phyloP scores from a whole-genome alignment of 37 sponge, comb jelly and placozoan genomes.

The Beroe forskalii region DNA sequence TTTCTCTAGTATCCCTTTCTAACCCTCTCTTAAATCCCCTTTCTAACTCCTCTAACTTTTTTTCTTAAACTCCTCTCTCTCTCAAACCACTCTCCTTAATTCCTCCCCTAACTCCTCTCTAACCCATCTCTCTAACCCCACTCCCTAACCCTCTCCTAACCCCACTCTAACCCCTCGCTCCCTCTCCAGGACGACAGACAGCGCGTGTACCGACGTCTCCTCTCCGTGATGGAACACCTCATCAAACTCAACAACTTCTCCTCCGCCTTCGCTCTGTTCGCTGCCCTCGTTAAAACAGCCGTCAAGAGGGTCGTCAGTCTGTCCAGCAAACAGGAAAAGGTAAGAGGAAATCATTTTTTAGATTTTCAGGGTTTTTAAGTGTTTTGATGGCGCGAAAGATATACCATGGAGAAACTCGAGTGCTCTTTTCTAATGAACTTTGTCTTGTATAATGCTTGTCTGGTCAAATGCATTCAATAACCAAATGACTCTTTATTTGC shows the following conservation, averaged over 20 bases:
- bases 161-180: background rate
- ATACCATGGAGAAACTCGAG: too few relatives aligned
- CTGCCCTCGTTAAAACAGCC: conserved; percentile 46
- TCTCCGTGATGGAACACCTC: conserved; percentile 57
- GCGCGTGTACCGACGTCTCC: conserved; percentile 40
- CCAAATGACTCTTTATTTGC: too few relatives aligned
- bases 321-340: conserved; percentile 59
- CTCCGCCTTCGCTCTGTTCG: conserved; percentile 54
- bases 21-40: too few relatives aligned
- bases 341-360: background rate
- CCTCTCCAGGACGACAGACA: conserved; percentile 48
- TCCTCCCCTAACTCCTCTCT: background rate
- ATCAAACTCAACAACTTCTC: conserved; percentile 63
- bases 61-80: too few relatives aligned
- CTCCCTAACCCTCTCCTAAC: background rate
- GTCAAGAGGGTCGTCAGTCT: conserved; percentile 29
- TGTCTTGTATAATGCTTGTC: too few relatives aligned
- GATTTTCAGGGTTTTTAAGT: background rate
- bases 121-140: background rate
- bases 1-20: too few relatives aligned
- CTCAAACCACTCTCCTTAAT: too few relatives aligned
- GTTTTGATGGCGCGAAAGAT: background rate
- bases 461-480: too few relatives aligned
- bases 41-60: too few relatives aligned
- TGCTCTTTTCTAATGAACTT: too few relatives aligned